phyloP scores from a whole-genome alignment of 2,888 invertebrate species.

The Bombyx huttoni region DNA sequence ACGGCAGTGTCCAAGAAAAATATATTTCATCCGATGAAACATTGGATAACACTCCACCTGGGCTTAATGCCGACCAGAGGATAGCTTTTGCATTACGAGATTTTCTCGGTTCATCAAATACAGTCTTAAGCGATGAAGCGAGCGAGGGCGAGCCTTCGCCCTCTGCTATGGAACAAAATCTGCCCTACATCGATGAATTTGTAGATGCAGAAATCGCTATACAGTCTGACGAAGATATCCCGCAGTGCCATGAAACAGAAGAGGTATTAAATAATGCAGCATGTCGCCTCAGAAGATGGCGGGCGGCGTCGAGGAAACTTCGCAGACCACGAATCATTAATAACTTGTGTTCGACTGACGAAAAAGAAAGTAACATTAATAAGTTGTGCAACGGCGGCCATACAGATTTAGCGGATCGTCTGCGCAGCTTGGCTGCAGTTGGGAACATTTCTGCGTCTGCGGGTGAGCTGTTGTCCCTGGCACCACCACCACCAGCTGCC shows the following conservation, averaged over 20 bases:
- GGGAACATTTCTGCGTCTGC: slow-evolving; percentile 60
- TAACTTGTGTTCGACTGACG: slow-evolving; percentile 46
- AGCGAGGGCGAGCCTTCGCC: slow-evolving; percentile 33
- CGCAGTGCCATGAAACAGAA: slow-evolving; percentile 38
- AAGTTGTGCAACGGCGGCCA: slow-evolving; percentile 36
- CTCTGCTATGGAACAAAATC: slow-evolving; percentile 26
- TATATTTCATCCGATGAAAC: slow-evolving; percentile 25
- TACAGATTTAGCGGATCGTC: slow-evolving; percentile 58
- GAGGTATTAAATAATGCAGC: slow-evolving; percentile 58
- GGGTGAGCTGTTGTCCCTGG: slow-evolving; percentile 55
- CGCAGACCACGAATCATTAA: slow-evolving; percentile 62
- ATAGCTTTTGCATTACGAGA: slow-evolving; percentile 52
- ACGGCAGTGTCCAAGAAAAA: slow-evolving; percentile 21
- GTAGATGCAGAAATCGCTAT: slow-evolving; percentile 27
- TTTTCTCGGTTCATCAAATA: slow-evolving; percentile 36
- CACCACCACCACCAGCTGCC: slow-evolving; percentile 59
- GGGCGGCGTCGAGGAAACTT: slow-evolving; percentile 64
- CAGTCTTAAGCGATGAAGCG: slow-evolving; percentile 8
- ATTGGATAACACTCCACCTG: slow-evolving; percentile 29
- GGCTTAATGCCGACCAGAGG: slow-evolving; percentile 42
- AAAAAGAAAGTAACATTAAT: slow-evolving; percentile 27
- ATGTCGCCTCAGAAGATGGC: slow-evolving; percentile 62
- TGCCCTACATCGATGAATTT: slow-evolving; percentile 56
- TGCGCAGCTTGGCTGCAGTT: slow-evolving; percentile 56
- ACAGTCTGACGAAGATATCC: slow-evolving; percentile 47